Evolutionary conservation across 2,888 invertebrate species (phyloP).

Genomic region (Unio delphinus): DNA sequence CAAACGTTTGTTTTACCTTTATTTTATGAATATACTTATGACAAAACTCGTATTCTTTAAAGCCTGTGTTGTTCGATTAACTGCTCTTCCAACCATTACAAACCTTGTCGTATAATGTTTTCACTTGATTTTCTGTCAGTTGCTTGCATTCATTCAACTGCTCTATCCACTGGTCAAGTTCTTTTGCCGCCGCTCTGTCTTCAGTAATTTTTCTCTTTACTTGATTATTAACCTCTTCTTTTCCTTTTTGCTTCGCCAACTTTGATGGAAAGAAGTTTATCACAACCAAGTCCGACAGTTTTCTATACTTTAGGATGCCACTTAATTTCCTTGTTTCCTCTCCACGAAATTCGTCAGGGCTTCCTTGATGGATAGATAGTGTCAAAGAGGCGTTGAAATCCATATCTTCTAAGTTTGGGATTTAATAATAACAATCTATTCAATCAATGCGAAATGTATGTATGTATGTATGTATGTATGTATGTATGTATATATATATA

Average conservation of each 20-base stretch:
- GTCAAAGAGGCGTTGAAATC: too few species aligned
- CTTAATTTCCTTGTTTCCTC: too few species aligned
- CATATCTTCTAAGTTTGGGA: too few species aligned
- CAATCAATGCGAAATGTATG: too few species aligned
- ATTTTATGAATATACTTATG: too few species aligned
- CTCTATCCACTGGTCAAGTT: constrained; percentile 99
- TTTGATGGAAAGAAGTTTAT: constrained; percentile 5
- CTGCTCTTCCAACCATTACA: constrained; percentile 36
- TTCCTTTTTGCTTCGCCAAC: constrained; percentile 5
- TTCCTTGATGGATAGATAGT: too few species aligned
- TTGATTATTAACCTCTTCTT: neutral
- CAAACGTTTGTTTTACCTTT: too few species aligned
- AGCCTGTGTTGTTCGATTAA: neutral
- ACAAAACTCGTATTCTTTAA: neutral
- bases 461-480: too few species aligned
- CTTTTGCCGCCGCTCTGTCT: constrained; percentile 79
- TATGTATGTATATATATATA: too few species aligned
- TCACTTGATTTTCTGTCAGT: constrained; percentile 99
- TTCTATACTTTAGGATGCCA: too few species aligned
- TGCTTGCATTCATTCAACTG: constrained; percentile 99
- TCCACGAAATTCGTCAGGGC: too few species aligned
- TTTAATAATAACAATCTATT: too few species aligned
- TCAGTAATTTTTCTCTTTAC: constrained; percentile 54
- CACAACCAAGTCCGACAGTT: neutral
- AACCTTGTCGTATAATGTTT: constrained; percentile 99